A percentile compares a stretch with the other conserved stretches of the same genome.
Evolutionary conservation across 2,113 vertebrate species (phyloP).

Genomic region (Mus pahari): DNA sequence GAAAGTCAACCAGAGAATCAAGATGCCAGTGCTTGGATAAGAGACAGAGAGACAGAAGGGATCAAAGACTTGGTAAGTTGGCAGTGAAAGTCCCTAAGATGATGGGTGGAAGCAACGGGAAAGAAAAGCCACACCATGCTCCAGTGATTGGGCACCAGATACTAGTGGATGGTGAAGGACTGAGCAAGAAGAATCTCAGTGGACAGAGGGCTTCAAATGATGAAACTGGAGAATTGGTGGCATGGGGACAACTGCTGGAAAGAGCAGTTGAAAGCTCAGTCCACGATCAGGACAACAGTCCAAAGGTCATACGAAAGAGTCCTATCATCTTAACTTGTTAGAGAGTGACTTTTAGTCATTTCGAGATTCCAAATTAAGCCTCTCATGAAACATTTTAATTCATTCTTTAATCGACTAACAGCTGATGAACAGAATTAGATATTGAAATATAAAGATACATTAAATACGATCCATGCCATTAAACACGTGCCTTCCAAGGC

Average conservation of each 20-base stretch:
- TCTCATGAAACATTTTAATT: slow-evolving; percentile 19
- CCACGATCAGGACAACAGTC: not conserved
- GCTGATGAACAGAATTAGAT: not conserved
- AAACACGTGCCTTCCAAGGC: not conserved
- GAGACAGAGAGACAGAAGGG: not conserved
- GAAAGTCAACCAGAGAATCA: not conserved
- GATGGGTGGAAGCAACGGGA: not conserved
- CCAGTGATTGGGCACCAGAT: not conserved
- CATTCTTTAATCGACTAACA: slow-evolving; percentile 32
- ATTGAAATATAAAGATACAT: not conserved
- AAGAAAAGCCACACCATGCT: not conserved
- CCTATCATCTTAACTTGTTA: not conserved
- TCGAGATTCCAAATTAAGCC: not conserved
- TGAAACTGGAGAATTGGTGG: not conserved
- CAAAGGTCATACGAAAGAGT: not conserved
- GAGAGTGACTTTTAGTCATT: not conserved
- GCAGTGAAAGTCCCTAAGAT: not conserved
- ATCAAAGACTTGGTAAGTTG: not conserved
- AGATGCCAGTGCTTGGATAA: not conserved
- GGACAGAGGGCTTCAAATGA: not conserved
- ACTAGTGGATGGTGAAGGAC: not conserved
- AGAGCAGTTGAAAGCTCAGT: not conserved
- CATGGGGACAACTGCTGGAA: not conserved
- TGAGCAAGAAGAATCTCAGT: not conserved
- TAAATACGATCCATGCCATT: slow-evolving; percentile 3